phyloP scores from a whole-genome alignment of 2,797 vertebrate species.

The Euthynnus affinis region DNA sequence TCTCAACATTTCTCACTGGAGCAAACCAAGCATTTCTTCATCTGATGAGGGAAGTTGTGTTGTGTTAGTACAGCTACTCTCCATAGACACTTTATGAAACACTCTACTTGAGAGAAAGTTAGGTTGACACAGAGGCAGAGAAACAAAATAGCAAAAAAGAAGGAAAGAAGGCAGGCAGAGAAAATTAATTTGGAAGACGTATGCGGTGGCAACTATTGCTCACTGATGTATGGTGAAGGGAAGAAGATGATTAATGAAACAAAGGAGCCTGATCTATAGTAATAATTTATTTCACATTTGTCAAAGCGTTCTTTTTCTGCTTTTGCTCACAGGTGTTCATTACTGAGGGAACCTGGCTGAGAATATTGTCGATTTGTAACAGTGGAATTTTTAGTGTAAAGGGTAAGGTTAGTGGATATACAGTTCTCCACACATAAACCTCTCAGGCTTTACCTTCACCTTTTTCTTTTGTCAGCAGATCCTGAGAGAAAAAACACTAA shows the following conservation, averaged over 20 bases:
- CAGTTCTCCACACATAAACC: constrained; percentile 29
- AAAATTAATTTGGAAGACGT: constrained; percentile 60
- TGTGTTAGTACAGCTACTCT: constrained; percentile 54
- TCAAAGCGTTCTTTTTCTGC: constrained; percentile 41
- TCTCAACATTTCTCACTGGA: constrained; percentile 50
- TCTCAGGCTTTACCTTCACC: constrained; percentile 12
- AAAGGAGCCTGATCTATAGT: constrained; percentile 54
- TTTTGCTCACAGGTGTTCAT: constrained; percentile 51
- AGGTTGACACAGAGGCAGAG: constrained; percentile 37
- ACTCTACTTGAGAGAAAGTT: constrained; percentile 26
- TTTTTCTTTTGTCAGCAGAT: constrained; percentile 19
- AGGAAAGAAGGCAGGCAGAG: constrained; percentile 52
- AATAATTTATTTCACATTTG: constrained; percentile 67
- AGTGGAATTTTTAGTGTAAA: constrained; percentile 22
- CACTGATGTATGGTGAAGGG: constrained; percentile 55
- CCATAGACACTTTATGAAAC: constrained; percentile 48
- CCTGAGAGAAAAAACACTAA: neutral
- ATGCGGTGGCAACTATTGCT: constrained; percentile 43
- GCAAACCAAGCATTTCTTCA: constrained; percentile 60
- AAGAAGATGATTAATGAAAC: constrained; percentile 70
- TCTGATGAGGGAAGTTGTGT: constrained; percentile 59
- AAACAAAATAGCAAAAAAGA: constrained; percentile 36
- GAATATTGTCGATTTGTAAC: constrained; percentile 32
- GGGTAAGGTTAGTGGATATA: constrained; percentile 13
- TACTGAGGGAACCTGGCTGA: constrained; percentile 22